Evolutionary conservation across 2,113 vertebrate species (phyloP).

Genomic region (Aldabrachelys gigantea): DNA sequence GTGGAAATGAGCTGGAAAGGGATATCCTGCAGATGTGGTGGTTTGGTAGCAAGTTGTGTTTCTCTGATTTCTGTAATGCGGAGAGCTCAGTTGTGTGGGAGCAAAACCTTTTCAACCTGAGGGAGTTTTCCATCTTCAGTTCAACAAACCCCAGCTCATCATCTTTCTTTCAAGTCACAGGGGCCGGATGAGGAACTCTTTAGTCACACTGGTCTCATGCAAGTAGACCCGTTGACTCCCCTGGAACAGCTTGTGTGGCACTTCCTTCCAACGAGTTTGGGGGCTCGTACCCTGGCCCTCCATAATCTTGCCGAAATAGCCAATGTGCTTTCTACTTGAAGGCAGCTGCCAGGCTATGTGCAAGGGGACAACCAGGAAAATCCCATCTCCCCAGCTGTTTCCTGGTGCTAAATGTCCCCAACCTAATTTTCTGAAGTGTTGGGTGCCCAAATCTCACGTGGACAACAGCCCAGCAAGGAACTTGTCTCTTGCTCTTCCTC

Average conservation of each 20-base stretch:
- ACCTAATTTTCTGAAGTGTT: not conserved
- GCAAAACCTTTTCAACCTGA: not conserved
- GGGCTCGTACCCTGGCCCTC: not conserved
- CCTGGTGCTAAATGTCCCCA: not conserved
- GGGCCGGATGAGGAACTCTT: not conserved
- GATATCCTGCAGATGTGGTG: not conserved
- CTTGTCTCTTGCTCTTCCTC: not conserved
- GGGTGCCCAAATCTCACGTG: not conserved
- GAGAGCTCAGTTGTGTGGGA: not conserved
- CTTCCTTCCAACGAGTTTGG: not conserved
- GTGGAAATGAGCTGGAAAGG: not conserved
- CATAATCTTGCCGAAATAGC: not conserved
- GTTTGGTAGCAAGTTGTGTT: not conserved
- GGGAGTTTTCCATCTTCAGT: not conserved
- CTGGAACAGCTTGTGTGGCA: not conserved
- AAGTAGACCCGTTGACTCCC: not conserved
- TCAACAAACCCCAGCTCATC: not conserved
- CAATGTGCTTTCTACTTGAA: not conserved
- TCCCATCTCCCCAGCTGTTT: not conserved
- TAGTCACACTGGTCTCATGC: conserved; percentile 9
- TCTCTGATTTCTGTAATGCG: not conserved
- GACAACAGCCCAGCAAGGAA: not conserved
- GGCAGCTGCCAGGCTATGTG: conserved; percentile 1
- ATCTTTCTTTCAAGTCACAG: not conserved
- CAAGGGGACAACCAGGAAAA: conserved; percentile 15